Evolutionary conservation across 2,797 vertebrate species (phyloP).

Genomic region (Xenops minutus): DNA sequence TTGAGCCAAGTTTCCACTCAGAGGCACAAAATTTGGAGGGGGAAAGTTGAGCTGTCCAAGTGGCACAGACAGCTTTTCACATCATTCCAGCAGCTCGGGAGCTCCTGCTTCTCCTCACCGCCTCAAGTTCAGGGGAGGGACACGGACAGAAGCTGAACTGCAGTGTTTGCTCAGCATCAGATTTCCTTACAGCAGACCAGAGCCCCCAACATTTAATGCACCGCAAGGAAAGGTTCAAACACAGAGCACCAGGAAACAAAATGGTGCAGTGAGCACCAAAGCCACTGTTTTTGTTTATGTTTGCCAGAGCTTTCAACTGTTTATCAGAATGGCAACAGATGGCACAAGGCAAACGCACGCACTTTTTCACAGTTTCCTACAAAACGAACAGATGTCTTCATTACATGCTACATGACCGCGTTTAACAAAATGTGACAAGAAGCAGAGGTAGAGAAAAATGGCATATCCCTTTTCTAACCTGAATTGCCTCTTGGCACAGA

Average conservation of each 20-base stretch:
- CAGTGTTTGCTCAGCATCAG: not conserved
- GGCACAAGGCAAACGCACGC: conserved; percentile 40
- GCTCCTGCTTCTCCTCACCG: not conserved
- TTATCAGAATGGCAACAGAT: conserved; percentile 68
- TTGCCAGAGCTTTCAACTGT: conserved; percentile 63
- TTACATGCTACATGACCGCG: conserved; percentile 63
- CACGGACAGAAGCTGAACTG: not conserved
- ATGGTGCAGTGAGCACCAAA: conserved; percentile 31
- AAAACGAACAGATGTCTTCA: conserved; percentile 72
- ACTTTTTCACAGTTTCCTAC: conserved; percentile 70
- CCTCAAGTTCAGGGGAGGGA: not conserved
- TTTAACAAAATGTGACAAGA: conserved; percentile 71
- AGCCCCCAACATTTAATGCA: not conserved
- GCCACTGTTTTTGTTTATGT: conserved; percentile 49
- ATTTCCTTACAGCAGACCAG: not conserved
- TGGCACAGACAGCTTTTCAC: conserved; percentile 39
- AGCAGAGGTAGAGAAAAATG: conserved; percentile 67
- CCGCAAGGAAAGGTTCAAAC: not conserved
- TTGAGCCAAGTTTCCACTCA: conserved; percentile 58
- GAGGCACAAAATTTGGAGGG: conserved; percentile 8
- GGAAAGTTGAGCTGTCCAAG: conserved; percentile 25
- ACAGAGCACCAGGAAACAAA: conserved; percentile 11
- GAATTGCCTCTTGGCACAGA: conserved; percentile 53
- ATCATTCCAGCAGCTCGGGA: not conserved
- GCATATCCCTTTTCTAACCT: conserved; percentile 49